A percentile compares a stretch with the other conserved stretches of the same genome.
Conservation (phyloP, 2,113 vertebrate species). For the Nycticebus coucang region DNA sequence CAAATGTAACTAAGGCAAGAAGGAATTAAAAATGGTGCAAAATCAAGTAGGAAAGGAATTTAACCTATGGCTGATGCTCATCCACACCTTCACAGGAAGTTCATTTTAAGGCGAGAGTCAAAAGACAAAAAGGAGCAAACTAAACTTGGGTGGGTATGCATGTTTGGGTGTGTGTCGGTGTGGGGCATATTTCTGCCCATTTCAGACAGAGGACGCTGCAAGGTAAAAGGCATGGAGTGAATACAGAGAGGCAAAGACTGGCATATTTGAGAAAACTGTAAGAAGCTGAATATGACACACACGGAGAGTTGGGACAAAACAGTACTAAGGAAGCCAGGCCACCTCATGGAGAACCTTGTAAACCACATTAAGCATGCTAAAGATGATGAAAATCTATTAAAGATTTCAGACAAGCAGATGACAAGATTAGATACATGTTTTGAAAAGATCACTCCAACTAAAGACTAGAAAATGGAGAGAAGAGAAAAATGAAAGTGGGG, state of each 20-base stretch:
- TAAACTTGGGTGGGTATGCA: not conserved
- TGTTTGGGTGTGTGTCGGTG: not conserved
- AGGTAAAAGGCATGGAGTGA: not conserved
- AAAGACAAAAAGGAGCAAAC: not conserved
- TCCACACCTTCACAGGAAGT: not conserved
- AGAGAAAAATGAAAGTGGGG: not conserved
- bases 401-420: not conserved
- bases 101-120: not conserved
- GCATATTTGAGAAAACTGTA: not conserved
- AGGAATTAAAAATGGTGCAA: not conserved
- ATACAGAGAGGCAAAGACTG: not conserved
- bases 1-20: not conserved
- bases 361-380: not conserved
- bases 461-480: conserved; percentile 2
- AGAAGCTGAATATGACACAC: not conserved
- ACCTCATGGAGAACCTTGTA: not conserved
- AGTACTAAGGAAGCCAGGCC: not conserved
- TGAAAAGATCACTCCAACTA: conserved; percentile 29
- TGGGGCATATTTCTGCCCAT: not conserved
- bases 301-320: not conserved
- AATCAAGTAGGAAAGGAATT: not conserved
- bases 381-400: conserved; percentile 23
- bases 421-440: not conserved
- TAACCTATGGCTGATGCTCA: not conserved
- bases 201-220: not conserved